phyloP scores from a whole-genome alignment of 2,113 vertebrate species.

The Ptilonorhynchus violaceus region DNA sequence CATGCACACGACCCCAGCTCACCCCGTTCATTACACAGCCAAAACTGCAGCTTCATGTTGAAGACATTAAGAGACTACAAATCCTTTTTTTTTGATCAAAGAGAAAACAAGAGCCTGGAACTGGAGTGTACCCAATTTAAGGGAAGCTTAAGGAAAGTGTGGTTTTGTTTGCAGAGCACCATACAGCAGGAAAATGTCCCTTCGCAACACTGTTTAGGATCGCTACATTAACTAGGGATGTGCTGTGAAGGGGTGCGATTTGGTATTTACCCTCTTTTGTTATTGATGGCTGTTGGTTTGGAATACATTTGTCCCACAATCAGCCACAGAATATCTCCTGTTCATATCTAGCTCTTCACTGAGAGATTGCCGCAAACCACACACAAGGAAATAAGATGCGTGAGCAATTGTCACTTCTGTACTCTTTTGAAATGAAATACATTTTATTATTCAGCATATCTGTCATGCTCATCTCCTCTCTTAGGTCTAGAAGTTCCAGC shows the following conservation, averaged over 20 bases:
- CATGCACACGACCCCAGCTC: background rate
- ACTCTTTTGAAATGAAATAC: constrained; percentile 13
- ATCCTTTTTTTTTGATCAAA: background rate
- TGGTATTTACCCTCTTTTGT: background rate
- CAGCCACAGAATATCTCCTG: background rate
- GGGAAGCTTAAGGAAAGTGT: background rate
- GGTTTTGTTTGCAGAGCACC: background rate
- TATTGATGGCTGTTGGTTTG: background rate
- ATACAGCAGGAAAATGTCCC: background rate
- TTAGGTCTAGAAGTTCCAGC: background rate
- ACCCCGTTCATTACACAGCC: fast-evolving
- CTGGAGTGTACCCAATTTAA: background rate
- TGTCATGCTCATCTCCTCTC: background rate
- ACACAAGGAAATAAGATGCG: background rate
- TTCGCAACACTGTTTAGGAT: background rate
- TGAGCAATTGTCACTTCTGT: background rate
- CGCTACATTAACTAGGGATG: background rate
- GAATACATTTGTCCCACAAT: background rate
- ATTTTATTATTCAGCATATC: background rate
- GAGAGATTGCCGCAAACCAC: background rate
- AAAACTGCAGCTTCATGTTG: background rate
- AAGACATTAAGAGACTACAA: background rate
- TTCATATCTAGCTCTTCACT: background rate
- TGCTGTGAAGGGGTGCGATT: background rate
- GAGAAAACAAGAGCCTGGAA: background rate